Percentiles rank a stretch among this genome's conserved stretches.
phyloP scores from a whole-genome alignment of 1,140 invertebrate genomes.

The Globodera ellingtonae region DNA sequence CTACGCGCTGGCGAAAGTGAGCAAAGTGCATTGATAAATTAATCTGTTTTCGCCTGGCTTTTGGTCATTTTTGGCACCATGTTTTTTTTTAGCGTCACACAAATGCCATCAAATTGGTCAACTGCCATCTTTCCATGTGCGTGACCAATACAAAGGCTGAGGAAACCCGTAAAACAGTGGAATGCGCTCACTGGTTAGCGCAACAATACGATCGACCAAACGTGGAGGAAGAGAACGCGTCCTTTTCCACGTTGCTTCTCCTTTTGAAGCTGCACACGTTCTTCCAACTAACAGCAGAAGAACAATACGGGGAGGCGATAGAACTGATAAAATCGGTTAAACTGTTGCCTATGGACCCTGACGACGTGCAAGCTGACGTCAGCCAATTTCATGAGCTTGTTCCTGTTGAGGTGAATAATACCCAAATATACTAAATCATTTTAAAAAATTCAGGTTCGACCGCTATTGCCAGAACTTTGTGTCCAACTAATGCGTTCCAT shows the following conservation, averaged over 20 bases:
- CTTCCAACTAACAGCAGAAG: slow-evolving; percentile 16
- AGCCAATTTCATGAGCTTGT: slow-evolving; percentile 31
- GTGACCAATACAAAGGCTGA: slow-evolving; percentile 11
- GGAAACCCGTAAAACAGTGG: slow-evolving; percentile 13
- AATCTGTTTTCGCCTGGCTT: not conserved
- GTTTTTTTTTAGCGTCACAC: slow-evolving; percentile 38
- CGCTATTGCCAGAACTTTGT: slow-evolving; percentile 44
- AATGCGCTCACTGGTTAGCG: slow-evolving; percentile 45
- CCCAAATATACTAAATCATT: not conserved
- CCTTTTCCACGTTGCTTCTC: slow-evolving; percentile 26
- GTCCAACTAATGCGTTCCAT: slow-evolving; percentile 40
- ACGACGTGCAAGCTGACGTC: slow-evolving; percentile 34
- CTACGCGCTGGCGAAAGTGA: slow-evolving; percentile 42
- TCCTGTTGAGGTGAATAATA: slow-evolving; percentile 32
- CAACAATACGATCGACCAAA: slow-evolving; percentile 35
- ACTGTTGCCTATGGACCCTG: slow-evolving; percentile 42
- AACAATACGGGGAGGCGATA: slow-evolving; percentile 40
- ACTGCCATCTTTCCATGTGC: slow-evolving; percentile 30
- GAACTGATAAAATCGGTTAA: slow-evolving; percentile 43
- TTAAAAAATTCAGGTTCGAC: slow-evolving; percentile 30
- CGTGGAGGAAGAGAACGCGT: slow-evolving; percentile 18
- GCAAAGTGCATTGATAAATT: not conserved
- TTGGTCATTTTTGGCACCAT: not conserved
- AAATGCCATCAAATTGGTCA: slow-evolving; percentile 45
- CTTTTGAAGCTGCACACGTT: slow-evolving; percentile 45